Evolutionary conservation across 23 tunicate genomes (phyloP), one percentile per base, ranked within the genome.

Genomic region (Ascidia mentula): DNA sequence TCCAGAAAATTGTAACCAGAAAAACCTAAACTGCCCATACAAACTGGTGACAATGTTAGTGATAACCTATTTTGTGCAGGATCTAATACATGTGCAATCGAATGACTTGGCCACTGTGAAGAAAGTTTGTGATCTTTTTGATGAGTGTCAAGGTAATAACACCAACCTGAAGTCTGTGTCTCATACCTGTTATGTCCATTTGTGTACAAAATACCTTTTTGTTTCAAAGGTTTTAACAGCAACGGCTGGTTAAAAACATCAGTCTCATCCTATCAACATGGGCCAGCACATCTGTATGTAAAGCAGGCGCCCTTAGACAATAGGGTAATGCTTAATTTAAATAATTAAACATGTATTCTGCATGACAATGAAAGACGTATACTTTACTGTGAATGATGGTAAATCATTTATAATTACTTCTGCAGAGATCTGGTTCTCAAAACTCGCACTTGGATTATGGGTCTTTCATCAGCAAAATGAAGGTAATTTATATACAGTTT

Each of bases 171-270:
- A 75, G 13, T 33, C 26, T 45, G 46, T 32, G 12, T 39, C 5
- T 15, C 28, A 37, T 46, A 40, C 22, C 7, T 76, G 17, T 76
- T 18, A 15, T 40, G 6, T 7, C 18, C 13, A 76, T 12, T 73
- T 73, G 22, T 20, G 7, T 31, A 73, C 8, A 13, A 38, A 75
- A 36, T 28, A 37, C 53, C 18, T 32, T 33, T 34, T 8, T 34
- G 32, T 61, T 46, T 40, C 6, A 13, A 33, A 84, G 96, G 89
- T 18, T 91, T 78, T 60, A 91, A 91, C 76, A 91, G 91, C 81
- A 91, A 91, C 74, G 97, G 97, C 9, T 91, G 97, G 97, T 71
- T 91, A 31, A 91, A 91, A 76, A 82, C 88, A 40, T 88, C 85
- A 22, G 82, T 74, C n/a, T 59, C 82, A 24, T 20, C 69, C 1